These are phyloP conservation scores for Caenorhabditis brenneri DNA, from an alignment of 1,140 invertebrate species.

Conservation along the genomic window DNA sequence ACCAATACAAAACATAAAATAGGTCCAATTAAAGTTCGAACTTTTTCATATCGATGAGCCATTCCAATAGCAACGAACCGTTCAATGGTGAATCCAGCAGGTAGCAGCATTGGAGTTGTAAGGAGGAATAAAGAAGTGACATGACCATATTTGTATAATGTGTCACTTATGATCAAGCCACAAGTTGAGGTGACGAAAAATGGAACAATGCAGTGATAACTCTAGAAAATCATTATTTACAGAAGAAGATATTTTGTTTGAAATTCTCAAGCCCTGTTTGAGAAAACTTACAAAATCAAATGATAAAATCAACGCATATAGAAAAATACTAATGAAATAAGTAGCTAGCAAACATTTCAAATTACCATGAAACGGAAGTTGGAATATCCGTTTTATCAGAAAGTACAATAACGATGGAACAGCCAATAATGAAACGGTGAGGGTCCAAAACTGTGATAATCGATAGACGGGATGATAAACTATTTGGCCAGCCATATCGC, in stretches of 20 bases:
- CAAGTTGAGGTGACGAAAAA: background rate
- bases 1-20: background rate
- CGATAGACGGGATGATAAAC: background rate
- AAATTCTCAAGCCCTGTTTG: background rate
- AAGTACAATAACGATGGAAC: background rate
- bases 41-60: background rate
- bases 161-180: background rate
- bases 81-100: background rate
- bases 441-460: background rate
- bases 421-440: background rate
- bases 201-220: background rate
- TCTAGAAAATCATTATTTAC: background rate
- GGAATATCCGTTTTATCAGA: background rate
- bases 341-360: background rate
- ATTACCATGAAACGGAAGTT: conserved; percentile 17
- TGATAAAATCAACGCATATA: background rate
- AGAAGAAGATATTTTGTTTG: background rate
- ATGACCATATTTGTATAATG: background rate
- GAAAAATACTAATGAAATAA: conserved; percentile 4
- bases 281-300: conserved; percentile 5
- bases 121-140: background rate
- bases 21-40: background rate
- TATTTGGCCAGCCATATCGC: background rate
- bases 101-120: conserved; percentile 20
- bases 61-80: conserved; percentile 6